Evolutionary conservation across 2,113 vertebrate species (phyloP), one percentile per base, ranked within the genome.

Genomic region (Lepidothrix coronata): DNA sequence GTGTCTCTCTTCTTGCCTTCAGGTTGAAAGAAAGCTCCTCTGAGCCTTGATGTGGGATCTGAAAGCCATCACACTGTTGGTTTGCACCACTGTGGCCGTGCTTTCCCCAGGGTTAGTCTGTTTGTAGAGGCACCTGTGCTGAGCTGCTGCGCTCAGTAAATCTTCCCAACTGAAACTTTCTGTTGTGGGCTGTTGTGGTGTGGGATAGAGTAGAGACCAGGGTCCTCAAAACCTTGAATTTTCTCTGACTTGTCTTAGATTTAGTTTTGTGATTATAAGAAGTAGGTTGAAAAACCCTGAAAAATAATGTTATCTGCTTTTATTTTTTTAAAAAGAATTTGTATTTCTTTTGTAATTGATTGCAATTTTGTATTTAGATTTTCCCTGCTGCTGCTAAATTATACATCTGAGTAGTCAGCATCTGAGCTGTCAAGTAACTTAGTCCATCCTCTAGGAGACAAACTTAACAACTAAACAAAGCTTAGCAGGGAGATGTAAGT

Each of bases 101-200:
- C 77, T 61, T 77, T 41, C 33, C 61, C 48, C 43, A 19, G 43
- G 48, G 16, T 65, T 90, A 9, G 8, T 35, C 39, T 93, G 44
- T 78, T 67, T 81, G 68, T 68, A 43, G 74, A 74, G 44, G n/a
- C 95, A 94, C 88, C 95, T 96, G 95, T 54, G 90, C 90, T 43
- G 62, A 79, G 71, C 49, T 85, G 66, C 75, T 83, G 63, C 33
- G 61, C 41, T 67, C 2, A 2, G 68, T 62, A 8, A 18, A 27
- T 25, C 73, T 78, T 61, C 76, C 79, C 93, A 95, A n/a, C 86
- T 84, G 93, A 86, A 92, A 63, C 51, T 55, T 74, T 84, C 39
- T 93, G 49, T 57, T 91, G 73, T 88, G 89, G 73, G 57, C 51
- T 49, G 28, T 24, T 84, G 62, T 61, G 71, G 66, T 61, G 57